phyloP scores from a whole-genome alignment of 1,140 invertebrate genomes.

The Heliconius himera region DNA sequence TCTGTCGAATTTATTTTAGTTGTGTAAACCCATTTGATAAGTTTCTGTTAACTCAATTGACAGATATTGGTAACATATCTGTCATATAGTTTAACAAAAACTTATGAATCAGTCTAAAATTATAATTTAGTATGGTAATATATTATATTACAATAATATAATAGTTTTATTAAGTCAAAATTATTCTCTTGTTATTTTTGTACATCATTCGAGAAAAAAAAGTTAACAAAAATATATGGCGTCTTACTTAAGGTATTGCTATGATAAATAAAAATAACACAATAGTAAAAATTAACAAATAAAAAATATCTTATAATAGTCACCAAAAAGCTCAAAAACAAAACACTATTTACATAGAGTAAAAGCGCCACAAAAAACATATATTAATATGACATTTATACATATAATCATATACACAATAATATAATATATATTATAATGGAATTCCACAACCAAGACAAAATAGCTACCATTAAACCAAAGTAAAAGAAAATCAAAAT shows the following conservation, averaged over 20 bases:
- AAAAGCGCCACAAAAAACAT: not conserved
- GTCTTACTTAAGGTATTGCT: not conserved
- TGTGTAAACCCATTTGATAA: not conserved
- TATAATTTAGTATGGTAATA: not conserved
- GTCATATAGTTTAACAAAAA: not conserved
- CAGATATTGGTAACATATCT: not conserved
- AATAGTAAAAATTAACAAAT: not conserved
- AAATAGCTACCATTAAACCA: constrained; percentile 6
- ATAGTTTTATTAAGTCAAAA: not conserved
- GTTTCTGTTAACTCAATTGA: not conserved
- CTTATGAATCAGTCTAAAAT: not conserved
- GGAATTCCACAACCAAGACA: constrained; percentile 30
- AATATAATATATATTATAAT: constrained; percentile 8
- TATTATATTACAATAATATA: not conserved
- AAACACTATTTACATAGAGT: not conserved
- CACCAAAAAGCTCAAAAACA: constrained; percentile 1
- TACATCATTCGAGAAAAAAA: not conserved
- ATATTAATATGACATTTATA: not conserved
- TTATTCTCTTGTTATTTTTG: not conserved
- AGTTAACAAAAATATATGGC: not conserved
- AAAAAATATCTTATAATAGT: not conserved
- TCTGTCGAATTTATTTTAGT: not conserved
- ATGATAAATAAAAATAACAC: not conserved
- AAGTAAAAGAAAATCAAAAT: not conserved
- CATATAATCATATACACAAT: not conserved